Conservation (phyloP, 2,113 vertebrate species). For the Amazona vittata region DNA sequence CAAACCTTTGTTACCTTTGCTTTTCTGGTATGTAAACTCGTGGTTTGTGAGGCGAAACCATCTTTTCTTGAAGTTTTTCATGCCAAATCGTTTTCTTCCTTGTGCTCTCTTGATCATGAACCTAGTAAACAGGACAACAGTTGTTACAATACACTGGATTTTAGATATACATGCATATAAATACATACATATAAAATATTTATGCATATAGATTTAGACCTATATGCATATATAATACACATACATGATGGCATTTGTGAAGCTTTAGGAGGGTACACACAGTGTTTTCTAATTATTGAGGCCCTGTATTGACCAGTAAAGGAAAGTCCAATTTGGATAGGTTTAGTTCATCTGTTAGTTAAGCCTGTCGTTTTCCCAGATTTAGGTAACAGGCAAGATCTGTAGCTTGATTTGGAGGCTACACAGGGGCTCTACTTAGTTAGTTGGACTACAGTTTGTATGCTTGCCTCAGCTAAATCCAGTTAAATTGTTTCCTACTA, state of each 20-base stretch:
- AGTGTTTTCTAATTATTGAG: background rate
- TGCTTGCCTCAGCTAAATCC: background rate
- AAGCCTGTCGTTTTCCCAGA: background rate
- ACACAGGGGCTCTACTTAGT: background rate
- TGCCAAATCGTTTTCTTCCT: constrained; percentile 94
- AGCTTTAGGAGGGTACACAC: background rate
- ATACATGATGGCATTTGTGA: background rate
- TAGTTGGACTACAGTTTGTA: background rate
- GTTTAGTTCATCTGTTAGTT: background rate
- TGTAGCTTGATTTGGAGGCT: background rate
- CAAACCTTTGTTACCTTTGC: constrained; percentile 85
- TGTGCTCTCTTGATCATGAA: constrained; percentile 99
- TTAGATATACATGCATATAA: background rate
- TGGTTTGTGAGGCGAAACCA: constrained; percentile 98
- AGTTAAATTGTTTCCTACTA: background rate
- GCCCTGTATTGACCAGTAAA: background rate
- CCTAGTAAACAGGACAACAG: constrained; percentile 64
- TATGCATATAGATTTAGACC: background rate
- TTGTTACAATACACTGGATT: background rate
- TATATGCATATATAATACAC: background rate
- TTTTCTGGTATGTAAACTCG: constrained; percentile 97
- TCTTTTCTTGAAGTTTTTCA: constrained; percentile 99
- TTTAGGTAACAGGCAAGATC: background rate
- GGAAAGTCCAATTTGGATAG: background rate
- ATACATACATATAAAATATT: background rate